Conservation (phyloP, 2,888 invertebrate species). For the Ceriagrion tenellum region DNA sequence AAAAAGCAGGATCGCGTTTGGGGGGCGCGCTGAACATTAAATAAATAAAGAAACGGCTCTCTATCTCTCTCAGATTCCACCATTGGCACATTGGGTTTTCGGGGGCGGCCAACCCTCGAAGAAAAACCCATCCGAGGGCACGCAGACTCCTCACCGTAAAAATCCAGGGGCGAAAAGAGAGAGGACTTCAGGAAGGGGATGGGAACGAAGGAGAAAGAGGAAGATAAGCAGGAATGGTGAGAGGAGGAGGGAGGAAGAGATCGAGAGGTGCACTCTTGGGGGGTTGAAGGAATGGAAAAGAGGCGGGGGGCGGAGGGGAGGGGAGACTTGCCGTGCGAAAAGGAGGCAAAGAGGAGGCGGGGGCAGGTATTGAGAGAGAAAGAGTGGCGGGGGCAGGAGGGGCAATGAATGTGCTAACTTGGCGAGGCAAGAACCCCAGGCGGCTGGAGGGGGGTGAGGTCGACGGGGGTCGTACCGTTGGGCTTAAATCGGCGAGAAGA, state of each 20-base stretch:
- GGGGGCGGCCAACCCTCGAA: neutral
- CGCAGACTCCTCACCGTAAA: neutral
- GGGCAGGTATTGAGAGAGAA: neutral
- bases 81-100: neutral
- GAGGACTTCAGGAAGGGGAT: neutral
- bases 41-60: neutral
- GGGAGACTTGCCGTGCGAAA: neutral
- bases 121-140: neutral
- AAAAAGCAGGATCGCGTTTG: neutral
- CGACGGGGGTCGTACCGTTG: neutral
- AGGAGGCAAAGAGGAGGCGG: neutral
- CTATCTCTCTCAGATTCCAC: neutral
- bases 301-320: neutral
- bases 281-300: too few species aligned
- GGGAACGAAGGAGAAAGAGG: neutral
- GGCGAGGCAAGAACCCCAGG: constrained; percentile 1
- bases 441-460: neutral
- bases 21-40: neutral
- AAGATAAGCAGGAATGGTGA: neutral
- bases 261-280: too few species aligned
- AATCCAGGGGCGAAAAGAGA: neutral
- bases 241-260: too few species aligned
- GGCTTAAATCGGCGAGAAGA: neutral
- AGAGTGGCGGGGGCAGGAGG: neutral
- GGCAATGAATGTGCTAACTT: constrained; percentile 25